phyloP scores from a whole-genome alignment of 2,888 invertebrate genomes.

The Tortricodes alternella region DNA sequence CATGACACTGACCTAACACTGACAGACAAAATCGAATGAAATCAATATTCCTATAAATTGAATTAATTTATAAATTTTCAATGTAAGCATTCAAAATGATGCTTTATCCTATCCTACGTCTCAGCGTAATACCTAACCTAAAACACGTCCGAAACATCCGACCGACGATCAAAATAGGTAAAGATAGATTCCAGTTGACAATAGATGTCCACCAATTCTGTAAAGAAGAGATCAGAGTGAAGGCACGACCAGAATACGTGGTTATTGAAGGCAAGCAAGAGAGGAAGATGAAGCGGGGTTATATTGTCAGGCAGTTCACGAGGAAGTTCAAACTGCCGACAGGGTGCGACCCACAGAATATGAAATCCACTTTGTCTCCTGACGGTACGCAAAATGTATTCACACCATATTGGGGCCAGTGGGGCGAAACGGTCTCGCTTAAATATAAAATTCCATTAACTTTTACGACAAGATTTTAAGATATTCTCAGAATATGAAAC shows the following conservation, averaged over 20 bases:
- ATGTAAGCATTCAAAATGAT: constrained; percentile 35
- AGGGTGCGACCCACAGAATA: constrained; percentile 54
- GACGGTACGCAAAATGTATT: constrained; percentile 47
- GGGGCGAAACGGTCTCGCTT: neutral
- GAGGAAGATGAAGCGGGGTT: constrained; percentile 52
- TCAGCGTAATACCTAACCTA: constrained; percentile 38
- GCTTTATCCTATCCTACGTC: constrained; percentile 40
- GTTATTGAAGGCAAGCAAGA: constrained; percentile 72
- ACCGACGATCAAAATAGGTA: constrained; percentile 55
- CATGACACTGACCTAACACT: too few species aligned
- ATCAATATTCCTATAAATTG: too few species aligned
- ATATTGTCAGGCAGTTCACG: constrained; percentile 54
- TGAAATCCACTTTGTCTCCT: constrained; percentile 51
- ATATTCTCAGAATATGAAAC: too few species aligned
- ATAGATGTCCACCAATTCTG: constrained; percentile 60
- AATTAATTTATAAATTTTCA: neutral
- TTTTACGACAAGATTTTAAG: too few species aligned
- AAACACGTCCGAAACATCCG: constrained; percentile 48
- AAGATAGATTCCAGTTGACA: constrained; percentile 60
- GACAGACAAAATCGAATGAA: neutral
- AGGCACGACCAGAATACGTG: constrained; percentile 61
- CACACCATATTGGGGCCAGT: too few species aligned
- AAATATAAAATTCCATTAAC: too few species aligned
- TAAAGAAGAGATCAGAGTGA: constrained; percentile 64
- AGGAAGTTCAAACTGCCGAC: constrained; percentile 65